phyloP scores from a whole-genome alignment of 2,113 vertebrate genomes.

The Neogobius melanostomus region DNA sequence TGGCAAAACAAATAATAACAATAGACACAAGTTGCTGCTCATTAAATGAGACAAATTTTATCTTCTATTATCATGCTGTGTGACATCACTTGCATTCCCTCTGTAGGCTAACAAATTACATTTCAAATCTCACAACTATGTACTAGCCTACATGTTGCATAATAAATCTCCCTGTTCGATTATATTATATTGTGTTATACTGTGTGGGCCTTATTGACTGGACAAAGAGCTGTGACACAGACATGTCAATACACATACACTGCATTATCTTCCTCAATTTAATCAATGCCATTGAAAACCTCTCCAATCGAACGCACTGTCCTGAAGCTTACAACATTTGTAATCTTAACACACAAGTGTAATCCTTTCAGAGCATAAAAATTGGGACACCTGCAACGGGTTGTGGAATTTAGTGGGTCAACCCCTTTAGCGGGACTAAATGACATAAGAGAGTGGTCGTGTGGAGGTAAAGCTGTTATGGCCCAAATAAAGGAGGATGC shows the following conservation, averaged over 20 bases:
- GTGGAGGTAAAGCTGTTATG: constrained; percentile 27
- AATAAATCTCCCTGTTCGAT: neutral
- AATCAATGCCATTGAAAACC: neutral
- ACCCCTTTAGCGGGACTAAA: neutral
- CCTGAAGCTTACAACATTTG: constrained; percentile 11
- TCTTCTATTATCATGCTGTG: too few relatives aligned
- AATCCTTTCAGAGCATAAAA: constrained; percentile 30
- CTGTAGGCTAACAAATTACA: too few relatives aligned
- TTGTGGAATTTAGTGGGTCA: constrained; percentile 33
- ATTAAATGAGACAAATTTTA: too few relatives aligned
- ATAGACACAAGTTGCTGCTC: too few relatives aligned
- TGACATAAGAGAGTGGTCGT: neutral
- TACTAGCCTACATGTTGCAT: neutral
- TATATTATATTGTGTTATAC: neutral
- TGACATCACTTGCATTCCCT: too few relatives aligned
- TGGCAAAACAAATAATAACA: too few relatives aligned
- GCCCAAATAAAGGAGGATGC: constrained; percentile 36
- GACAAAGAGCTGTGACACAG: neutral
- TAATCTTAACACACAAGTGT: constrained; percentile 12
- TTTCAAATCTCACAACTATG: neutral
- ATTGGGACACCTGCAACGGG: constrained; percentile 33
- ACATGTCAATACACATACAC: neutral
- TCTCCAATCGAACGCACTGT: constrained; percentile 12
- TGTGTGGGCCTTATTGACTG: neutral
- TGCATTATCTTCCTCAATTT: constrained; percentile 1